Percentiles rank a stretch among this genome's conserved stretches.
Evolutionary conservation across 1,140 invertebrate species (phyloP).

Genomic region (Ceratosolen solmsi): DNA sequence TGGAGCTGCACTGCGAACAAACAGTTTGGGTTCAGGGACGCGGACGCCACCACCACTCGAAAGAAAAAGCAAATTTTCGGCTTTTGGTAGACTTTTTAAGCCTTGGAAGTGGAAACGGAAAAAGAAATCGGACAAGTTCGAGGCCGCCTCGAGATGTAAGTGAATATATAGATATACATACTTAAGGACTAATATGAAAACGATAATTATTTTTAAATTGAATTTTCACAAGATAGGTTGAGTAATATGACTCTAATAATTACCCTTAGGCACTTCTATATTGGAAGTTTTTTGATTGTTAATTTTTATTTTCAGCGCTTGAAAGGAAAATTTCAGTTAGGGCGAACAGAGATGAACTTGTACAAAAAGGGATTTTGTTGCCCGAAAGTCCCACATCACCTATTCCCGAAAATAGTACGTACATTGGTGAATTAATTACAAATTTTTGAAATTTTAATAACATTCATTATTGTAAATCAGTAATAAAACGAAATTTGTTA

Average conservation of each 20-base stretch:
- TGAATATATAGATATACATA: conserved; percentile 55
- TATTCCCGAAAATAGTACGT: conserved; percentile 85
- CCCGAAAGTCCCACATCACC: conserved; percentile 89
- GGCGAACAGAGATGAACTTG: conserved; percentile 95
- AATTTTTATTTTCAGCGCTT: conserved; percentile 80
- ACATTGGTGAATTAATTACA: neutral
- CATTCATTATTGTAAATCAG: no score
- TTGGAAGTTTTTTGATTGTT: no score
- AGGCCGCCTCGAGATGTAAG: conserved; percentile 96
- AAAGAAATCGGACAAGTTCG: conserved; percentile 98
- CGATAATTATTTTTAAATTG: no score
- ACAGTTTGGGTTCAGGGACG: conserved; percentile 85
- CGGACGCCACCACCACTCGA: conserved; percentile 87
- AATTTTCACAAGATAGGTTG: no score
- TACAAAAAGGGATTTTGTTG: conserved; percentile 95
- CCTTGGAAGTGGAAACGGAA: conserved; percentile 99
- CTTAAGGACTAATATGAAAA: no score
- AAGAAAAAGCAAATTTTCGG: conserved; percentile 93
- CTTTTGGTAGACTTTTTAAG: conserved; percentile 94
- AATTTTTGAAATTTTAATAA: no score
- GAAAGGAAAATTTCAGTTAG: conserved; percentile 98
- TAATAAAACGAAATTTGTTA: no score
- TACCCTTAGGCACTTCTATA: no score
- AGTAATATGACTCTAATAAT: no score
- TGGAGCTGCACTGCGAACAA: conserved; percentile 88